Conservation (phyloP, 2,113 vertebrate species). For the Microtus ochrogaster region DNA sequence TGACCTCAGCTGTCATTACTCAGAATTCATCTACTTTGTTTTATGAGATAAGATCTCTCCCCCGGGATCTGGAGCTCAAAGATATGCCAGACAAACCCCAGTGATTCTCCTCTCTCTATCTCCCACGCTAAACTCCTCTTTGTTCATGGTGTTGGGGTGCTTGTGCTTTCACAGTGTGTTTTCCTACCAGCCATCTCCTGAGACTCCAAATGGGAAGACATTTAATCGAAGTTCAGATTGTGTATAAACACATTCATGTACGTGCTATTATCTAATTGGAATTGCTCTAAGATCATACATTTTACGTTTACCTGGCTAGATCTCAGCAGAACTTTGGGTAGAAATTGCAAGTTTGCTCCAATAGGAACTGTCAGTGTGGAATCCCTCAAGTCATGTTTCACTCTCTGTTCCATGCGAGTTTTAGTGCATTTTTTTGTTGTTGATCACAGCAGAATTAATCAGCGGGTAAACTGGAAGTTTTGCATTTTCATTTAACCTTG, state of each 20-base stretch:
- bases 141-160: neutral
- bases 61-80: neutral
- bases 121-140: neutral
- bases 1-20: neutral
- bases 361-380: neutral
- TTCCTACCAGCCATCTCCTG: neutral
- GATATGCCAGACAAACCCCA: neutral
- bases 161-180: too few relatives aligned
- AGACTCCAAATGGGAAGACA: neutral
- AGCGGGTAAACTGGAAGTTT: neutral
- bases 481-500: neutral
- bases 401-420: neutral
- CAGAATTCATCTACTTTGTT: neutral
- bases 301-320: neutral
- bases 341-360: neutral
- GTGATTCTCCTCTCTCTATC: neutral
- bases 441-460: slow-evolving; percentile 32
- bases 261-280: neutral
- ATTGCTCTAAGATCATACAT: neutral
- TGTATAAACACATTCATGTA: neutral
- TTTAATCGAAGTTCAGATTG: slow-evolving; percentile 23
- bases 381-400: neutral
- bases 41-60: neutral
- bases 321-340: neutral
- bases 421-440: slow-evolving; percentile 8